phyloP scores from a whole-genome alignment of 2,113 vertebrate genomes.

The Clarias magur region DNA sequence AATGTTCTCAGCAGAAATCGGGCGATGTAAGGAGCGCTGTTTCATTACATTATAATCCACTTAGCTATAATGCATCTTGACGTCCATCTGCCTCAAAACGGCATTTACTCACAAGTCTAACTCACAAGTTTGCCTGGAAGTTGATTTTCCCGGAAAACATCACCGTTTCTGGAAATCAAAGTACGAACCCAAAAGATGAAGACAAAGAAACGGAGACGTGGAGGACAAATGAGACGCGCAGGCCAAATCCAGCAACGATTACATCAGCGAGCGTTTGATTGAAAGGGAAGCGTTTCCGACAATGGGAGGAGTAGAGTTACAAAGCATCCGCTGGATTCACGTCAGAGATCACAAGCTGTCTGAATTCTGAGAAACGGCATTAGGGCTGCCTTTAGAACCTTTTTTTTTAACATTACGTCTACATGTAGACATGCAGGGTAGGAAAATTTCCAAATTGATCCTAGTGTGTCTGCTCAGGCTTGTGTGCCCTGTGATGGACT shows the following conservation, averaged over 20 bases:
- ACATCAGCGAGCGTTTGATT: neutral
- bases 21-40: neutral
- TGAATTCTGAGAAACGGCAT: slow-evolving; percentile 3
- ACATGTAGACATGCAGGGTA: too few species aligned
- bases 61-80: neutral
- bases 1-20: neutral
- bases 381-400: neutral
- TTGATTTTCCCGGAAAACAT: neutral
- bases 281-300: neutral
- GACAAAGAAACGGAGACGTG: neutral
- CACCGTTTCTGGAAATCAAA: neutral
- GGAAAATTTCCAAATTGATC: too few species aligned
- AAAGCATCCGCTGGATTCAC: neutral
- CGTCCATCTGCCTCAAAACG: neutral
- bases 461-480: too few species aligned
- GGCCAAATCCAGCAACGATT: neutral
- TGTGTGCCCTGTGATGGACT: too few species aligned
- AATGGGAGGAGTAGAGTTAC: neutral
- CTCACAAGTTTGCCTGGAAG: neutral
- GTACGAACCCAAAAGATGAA: neutral
- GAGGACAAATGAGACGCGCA: neutral
- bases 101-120: neutral
- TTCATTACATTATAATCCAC: neutral
- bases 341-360: neutral
- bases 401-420: neutral